Percentiles rank a stretch among this genome's conserved stretches.
Conservation (phyloP, 2,113 vertebrate species). For the Corvus cornix region DNA sequence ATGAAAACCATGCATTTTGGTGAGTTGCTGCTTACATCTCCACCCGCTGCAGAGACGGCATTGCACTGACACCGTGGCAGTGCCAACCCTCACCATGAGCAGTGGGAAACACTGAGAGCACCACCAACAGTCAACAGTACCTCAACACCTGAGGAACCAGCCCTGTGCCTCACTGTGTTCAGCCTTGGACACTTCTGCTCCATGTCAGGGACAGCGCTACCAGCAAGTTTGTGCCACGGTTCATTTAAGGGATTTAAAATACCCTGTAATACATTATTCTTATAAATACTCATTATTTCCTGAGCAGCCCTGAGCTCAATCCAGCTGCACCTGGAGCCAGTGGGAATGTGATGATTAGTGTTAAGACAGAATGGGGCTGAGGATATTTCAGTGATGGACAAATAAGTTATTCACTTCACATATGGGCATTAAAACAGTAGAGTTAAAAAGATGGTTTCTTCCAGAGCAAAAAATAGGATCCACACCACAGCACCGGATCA, state of each 20-base stretch:
- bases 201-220: fast-evolving
- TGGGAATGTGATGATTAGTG: background rate
- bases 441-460: background rate
- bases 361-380: background rate
- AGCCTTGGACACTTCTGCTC: background rate
- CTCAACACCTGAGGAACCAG: background rate
- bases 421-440: background rate
- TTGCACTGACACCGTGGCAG: fast-evolving
- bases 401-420: background rate
- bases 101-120: no score
- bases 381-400: background rate
- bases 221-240: background rate
- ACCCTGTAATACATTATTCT: background rate
- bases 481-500: background rate
- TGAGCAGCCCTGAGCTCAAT: background rate
- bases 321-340: background rate
- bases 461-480: background rate
- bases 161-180: background rate
- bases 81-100: fast-evolving
- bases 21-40: background rate
- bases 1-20: fast-evolving
- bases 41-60: background rate
- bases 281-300: background rate
- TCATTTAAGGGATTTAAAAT: background rate
- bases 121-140: fast-evolving